Evolutionary conservation across 2,888 invertebrate species (phyloP), one percentile per base, ranked within the genome.

Genomic region (Drosophila differens): DNA sequence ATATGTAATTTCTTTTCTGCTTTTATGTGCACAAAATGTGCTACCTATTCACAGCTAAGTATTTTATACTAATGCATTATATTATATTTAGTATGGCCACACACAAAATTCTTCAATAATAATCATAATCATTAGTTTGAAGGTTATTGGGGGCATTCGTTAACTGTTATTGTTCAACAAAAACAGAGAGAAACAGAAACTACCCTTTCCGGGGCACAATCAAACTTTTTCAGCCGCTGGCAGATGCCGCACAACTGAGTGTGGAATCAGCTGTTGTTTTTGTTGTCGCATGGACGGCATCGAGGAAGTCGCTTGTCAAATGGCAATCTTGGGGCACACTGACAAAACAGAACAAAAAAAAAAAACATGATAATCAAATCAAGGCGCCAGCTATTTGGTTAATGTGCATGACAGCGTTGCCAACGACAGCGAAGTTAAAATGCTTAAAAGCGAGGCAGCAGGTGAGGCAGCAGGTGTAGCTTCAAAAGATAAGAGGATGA

Each of bases 381-480:
- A 88, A 86, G 90, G 85, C 84, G 72, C 89, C 81, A 88, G 86
- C 89, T 83, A 88, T 88, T 90, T 88, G 86, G 89, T 89, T 88
- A 88, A 90, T 88, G 89, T 88, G 83, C 82, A 82, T 53, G 64
- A 54, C 71, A 44, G 51, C 74, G 65, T 37, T 54, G 57, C 19
- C 49, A 66, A 65, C 63, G 53, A 25, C 63, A 67, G 49, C 47
- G 54, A 83, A 82, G 75, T 79, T 81, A 75, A 89, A 89, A 84
- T 85, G 89, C 74, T 85, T 82, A 72, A 89, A 86, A 84, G 74
- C 72, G 73, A 76, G 74, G 70, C 83, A 82, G 83, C 39, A 39
- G 55, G 52, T 30, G 66, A 66, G 62, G 14, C 64, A 51, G 22
- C 51, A 32, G 59, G 32, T 28, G 52, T n/a, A 33, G 33, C 28